Evolutionary conservation across 2,113 vertebrate genomes (phyloP).

Genomic region (Sebastes fasciatus): DNA sequence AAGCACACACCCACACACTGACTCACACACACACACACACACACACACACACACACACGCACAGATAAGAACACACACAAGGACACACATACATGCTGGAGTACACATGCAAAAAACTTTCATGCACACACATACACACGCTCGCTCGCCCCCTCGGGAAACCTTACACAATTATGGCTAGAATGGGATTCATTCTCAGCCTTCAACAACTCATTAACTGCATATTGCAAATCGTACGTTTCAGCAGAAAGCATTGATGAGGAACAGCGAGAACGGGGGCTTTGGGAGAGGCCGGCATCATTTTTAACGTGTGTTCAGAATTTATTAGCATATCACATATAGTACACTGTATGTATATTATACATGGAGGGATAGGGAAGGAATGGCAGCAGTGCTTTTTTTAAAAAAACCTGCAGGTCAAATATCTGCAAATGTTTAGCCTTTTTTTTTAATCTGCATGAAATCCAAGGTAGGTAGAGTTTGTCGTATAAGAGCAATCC

Average conservation of each 20-base stretch:
- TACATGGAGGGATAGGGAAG: neutral
- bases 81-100: conserved; percentile 1
- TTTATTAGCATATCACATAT: conserved; percentile 77
- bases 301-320: conserved; percentile 72
- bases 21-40: neutral
- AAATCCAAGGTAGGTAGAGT: conserved; percentile 13
- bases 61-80: neutral
- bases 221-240: conserved; percentile 85
- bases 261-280: conserved; percentile 75
- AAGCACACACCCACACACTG: conserved; percentile 32
- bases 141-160: conserved; percentile 69
- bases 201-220: conserved; percentile 87
- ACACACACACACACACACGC: conserved; percentile 1
- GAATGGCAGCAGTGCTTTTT: conserved; percentile 15
- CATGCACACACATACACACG: conserved; percentile 3
- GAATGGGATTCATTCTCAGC: conserved; percentile 86
- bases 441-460: conserved; percentile 22
- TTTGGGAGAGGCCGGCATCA: conserved; percentile 64
- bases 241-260: conserved; percentile 86
- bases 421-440: conserved; percentile 22
- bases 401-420: conserved; percentile 31
- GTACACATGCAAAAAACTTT: conserved; percentile 22
- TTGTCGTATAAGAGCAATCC: conserved; percentile 70
- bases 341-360: conserved; percentile 39
- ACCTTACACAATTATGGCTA: conserved; percentile 83